Conservation (phyloP, 2,797 vertebrate genomes). For the Amazona finschi region DNA sequence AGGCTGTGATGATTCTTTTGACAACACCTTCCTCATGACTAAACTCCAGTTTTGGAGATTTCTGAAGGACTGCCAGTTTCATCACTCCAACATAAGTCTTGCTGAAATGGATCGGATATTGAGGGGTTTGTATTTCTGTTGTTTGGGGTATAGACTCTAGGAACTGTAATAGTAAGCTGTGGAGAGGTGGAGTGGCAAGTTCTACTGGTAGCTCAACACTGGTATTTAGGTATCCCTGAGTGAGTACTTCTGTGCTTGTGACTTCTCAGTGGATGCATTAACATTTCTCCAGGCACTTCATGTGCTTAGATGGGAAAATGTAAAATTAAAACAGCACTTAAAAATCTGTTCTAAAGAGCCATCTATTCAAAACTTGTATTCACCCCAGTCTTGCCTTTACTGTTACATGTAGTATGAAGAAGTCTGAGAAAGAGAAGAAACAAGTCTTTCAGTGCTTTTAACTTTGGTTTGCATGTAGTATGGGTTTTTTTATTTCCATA, state of each 20-base stretch:
- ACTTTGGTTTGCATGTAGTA: not conserved
- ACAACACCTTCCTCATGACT: slow-evolving; percentile 81
- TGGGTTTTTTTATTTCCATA: not conserved
- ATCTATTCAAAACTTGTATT: not conserved
- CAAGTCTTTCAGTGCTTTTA: not conserved
- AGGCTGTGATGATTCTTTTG: slow-evolving; percentile 70
- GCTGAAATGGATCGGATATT: slow-evolving; percentile 79
- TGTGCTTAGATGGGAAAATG: not conserved
- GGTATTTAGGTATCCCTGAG: not conserved
- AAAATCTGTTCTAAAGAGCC: not conserved
- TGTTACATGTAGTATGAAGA: not conserved
- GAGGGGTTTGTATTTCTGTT: slow-evolving; percentile 68
- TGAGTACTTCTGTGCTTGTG: not conserved
- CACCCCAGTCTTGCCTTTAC: not conserved
- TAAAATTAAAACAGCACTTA: not conserved
- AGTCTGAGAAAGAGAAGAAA: not conserved
- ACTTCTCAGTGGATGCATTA: not conserved
- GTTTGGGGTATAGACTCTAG: not conserved
- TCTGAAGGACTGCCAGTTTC: slow-evolving; percentile 87
- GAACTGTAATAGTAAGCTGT: not conserved
- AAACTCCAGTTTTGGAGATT: slow-evolving; percentile 90
- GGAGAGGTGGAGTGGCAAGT: not conserved
- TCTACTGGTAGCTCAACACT: not conserved
- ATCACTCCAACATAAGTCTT: slow-evolving; percentile 78
- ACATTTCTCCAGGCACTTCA: not conserved